These are phyloP conservation scores for Loripinus fragilis DNA, from an alignment of 2,888 invertebrate species.

Conservation along the genomic window DNA sequence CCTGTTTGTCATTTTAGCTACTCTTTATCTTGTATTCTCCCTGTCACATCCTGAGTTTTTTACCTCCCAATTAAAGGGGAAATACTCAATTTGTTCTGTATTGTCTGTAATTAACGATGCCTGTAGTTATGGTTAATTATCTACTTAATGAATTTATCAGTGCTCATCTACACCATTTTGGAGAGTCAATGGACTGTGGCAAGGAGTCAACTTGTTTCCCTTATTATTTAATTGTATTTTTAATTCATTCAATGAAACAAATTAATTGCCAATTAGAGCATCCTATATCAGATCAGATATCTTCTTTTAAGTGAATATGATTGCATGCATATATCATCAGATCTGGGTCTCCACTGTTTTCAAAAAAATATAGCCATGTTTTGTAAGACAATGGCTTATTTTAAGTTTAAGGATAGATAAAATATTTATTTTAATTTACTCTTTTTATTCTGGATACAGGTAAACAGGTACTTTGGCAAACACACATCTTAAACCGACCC, in stretches of 20 bases:
- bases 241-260: too few species aligned
- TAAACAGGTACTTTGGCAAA: too few species aligned
- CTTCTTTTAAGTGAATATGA: background rate
- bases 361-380: too few species aligned
- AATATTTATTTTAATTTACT: too few species aligned
- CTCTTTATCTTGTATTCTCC: background rate
- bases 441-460: too few species aligned
- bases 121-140: constrained; percentile 10
- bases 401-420: too few species aligned
- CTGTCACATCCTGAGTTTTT: constrained; percentile 7
- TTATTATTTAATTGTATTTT: background rate
- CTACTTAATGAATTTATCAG: background rate
- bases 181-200: background rate
- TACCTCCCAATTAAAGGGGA: background rate
- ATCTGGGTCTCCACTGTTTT: too few species aligned
- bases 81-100: background rate
- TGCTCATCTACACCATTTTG: background rate
- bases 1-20: background rate
- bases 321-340: too few species aligned
- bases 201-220: background rate
- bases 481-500: too few species aligned
- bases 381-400: too few species aligned
- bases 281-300: background rate
- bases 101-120: background rate
- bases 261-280: background rate